Evolutionary conservation across 2,797 vertebrate genomes (phyloP).

Genomic region (Pseudochaenichthys georgianus): DNA sequence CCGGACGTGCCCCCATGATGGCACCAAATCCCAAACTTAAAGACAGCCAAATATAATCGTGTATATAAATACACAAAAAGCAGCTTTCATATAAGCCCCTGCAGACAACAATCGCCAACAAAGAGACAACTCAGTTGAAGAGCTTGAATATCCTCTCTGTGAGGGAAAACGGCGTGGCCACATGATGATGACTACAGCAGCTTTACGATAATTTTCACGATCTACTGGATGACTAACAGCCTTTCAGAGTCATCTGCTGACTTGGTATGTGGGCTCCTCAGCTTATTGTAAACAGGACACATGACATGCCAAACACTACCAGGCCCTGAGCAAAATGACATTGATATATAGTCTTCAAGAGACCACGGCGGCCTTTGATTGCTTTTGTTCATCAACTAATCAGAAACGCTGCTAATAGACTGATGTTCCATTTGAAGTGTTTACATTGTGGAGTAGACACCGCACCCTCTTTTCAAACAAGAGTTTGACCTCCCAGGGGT

Average conservation of each 20-base stretch:
- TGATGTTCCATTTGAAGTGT: constrained; percentile 33
- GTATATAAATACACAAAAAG: constrained; percentile 13
- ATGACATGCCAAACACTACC: constrained; percentile 43
- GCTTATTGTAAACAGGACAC: constrained; percentile 47
- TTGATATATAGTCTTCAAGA: constrained; percentile 24
- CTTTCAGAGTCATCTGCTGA: constrained; percentile 35
- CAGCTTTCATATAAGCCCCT: constrained; percentile 17
- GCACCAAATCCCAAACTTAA: constrained; percentile 60
- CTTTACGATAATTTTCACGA: constrained; percentile 31
- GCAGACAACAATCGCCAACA: constrained; percentile 25
- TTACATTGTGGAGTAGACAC: constrained; percentile 29
- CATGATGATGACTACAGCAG: constrained; percentile 41
- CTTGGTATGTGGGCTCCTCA: constrained; percentile 39
- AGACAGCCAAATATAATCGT: not conserved
- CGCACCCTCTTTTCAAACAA: constrained; percentile 45
- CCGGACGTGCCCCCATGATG: constrained; percentile 61
- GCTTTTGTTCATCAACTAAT: constrained; percentile 53
- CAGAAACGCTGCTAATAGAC: constrained; percentile 40
- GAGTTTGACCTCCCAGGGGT: constrained; percentile 28
- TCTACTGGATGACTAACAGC: constrained; percentile 40
- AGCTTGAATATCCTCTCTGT: constrained; percentile 24
- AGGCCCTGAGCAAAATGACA: constrained; percentile 11
- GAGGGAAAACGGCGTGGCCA: constrained; percentile 13
- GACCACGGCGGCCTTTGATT: constrained; percentile 22
- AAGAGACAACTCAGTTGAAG: constrained; percentile 27